Conservation (phyloP, 2,888 invertebrate species). For the Dasypolia templi region DNA sequence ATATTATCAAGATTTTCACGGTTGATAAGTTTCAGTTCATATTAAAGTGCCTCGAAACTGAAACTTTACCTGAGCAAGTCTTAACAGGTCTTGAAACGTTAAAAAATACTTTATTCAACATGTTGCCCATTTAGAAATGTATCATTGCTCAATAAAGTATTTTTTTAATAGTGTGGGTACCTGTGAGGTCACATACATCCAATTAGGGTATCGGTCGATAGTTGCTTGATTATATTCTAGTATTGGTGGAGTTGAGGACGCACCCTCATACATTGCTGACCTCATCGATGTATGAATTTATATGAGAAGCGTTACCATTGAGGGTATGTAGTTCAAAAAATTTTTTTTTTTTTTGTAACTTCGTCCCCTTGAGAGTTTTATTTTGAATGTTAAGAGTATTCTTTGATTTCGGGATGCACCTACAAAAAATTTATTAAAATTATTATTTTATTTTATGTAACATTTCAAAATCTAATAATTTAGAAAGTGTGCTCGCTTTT, state of each 20-base stretch:
- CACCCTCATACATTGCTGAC: neutral
- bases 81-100: neutral
- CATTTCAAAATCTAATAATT: neutral
- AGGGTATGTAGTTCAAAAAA: too few species aligned
- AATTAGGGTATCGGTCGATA: slow-evolving; percentile 43
- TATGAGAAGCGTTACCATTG: neutral
- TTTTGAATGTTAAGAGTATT: neutral
- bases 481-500: neutral
- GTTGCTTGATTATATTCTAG: slow-evolving; percentile 15
- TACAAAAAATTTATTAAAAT: neutral
- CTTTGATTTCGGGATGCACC: neutral
- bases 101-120: neutral
- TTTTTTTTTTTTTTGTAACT: too few species aligned
- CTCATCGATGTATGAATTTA: slow-evolving; percentile 1
- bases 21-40: too few species aligned
- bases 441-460: neutral
- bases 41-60: neutral
- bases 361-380: too few species aligned
- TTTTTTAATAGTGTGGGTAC: too few species aligned
- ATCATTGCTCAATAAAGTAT: too few species aligned
- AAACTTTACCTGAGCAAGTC: neutral
- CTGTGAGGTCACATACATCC: slow-evolving; percentile 1
- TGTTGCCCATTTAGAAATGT: too few species aligned
- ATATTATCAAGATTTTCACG: slow-evolving; percentile 1
- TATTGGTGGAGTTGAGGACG: slow-evolving; percentile 10